Base-by-base conservation (phyloP, 2,797 vertebrate genomes). In the Pangasius larnaudii region DNA sequence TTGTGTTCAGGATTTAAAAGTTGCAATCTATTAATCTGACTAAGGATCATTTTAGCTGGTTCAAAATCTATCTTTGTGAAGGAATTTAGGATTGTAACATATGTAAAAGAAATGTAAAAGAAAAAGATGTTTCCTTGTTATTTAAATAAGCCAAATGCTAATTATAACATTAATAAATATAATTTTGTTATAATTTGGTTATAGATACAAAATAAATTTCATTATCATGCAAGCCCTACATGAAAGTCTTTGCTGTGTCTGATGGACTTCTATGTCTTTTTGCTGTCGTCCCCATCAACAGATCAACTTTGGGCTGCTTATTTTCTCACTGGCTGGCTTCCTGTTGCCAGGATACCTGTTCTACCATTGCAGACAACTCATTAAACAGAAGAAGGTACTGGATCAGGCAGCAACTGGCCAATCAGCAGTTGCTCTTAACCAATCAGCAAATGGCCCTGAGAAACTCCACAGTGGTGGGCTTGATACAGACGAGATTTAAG, bases 331-430 rank as follows among this genome's bases (percentile, higher is more conserved):
- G 84, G 61, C 93, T 89, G 97, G 97, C 46, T 98, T 97, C 93
- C 93, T 97, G 91, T 94, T 98, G 88, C 97, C 97, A 0, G 94
- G 94, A 85, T 98, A 98, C 92, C 95, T 98, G 84, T 95, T 96
- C 91, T 95, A 95, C 91, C 97, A 97, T 90, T 95, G 94, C 0
- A 90, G 91, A 63, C 92, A 91, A 75, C 93, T 97, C 30, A 89
- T 90, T 58, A 93, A 78, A 90, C 90, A 93, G 85, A 94, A 93
- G 36, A 33, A 79, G 0, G 13, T n/a, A 0, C 78, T 27, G 14
- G 90, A 93, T 24, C 84, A 77, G 67, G 75, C 72, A 36, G 80
- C 91, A 36, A 33, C 58, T 14, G 42, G 5, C 74, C 90, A 92
- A 36, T 42, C 90, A 42, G 85, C 92, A 85, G 39, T 46, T 14